Conservation (phyloP, 1,140 invertebrate species). For the Frieseomelitta varia region DNA sequence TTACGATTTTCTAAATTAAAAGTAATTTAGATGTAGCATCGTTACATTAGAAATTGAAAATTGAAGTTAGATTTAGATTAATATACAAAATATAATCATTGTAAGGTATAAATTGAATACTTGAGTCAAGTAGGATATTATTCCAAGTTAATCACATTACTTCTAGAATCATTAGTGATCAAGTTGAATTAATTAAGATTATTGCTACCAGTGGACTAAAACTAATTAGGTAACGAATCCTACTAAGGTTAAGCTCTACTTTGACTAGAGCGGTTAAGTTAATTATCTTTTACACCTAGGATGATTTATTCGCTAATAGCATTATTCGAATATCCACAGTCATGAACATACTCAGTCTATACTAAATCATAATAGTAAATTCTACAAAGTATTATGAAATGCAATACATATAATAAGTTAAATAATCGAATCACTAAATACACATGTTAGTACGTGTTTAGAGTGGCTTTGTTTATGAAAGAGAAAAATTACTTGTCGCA, state of each 20-base stretch:
- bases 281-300: neutral
- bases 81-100: neutral
- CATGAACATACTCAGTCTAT: no score
- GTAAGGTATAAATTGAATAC: neutral
- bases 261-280: neutral
- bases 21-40: no score
- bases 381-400: no score
- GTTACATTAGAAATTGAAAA: neutral
- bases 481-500: neutral
- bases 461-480: neutral
- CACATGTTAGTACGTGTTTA: neutral
- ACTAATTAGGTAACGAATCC: neutral
- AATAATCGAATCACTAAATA: neutral
- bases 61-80: neutral
- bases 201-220: neutral
- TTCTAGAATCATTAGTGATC: neutral
- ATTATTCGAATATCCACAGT: neutral
- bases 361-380: no score
- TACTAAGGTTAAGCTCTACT: neutral
- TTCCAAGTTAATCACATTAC: neutral
- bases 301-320: neutral
- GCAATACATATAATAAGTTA: neutral
- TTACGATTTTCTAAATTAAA: no score
- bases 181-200: neutral
- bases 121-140: neutral